Evolutionary conservation across 2,888 invertebrate species (phyloP).

Genomic region (Leucophora obtusa): DNA sequence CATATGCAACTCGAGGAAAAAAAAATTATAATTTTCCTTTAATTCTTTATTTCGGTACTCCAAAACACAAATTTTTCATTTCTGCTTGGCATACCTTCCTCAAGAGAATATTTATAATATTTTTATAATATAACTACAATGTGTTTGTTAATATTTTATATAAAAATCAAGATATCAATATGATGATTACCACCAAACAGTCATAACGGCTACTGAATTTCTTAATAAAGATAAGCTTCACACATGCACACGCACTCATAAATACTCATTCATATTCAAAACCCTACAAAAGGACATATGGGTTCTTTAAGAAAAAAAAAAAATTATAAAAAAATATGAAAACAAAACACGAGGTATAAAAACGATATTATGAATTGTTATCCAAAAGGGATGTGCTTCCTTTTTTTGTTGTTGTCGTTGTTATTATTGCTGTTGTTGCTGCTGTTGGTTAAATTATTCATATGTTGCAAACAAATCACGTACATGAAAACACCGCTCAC

Average conservation of each 20-base stretch:
- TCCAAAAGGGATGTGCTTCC: slow-evolving; percentile 58
- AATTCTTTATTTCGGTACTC: too few species aligned
- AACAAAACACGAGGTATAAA: slow-evolving; percentile 6
- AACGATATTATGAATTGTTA: slow-evolving; percentile 40
- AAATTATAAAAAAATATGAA: slow-evolving; percentile 1
- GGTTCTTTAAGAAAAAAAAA: slow-evolving; percentile 13
- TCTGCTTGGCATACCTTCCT: too few species aligned
- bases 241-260: neutral
- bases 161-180: slow-evolving; percentile 63
- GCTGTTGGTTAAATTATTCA: neutral
- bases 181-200: slow-evolving; percentile 60
- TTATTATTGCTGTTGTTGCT: slow-evolving; percentile 12
- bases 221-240: slow-evolving; percentile 74
- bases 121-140: neutral
- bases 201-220: slow-evolving; percentile 72
- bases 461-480: slow-evolving; percentile 62
- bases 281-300: slow-evolving; percentile 54
- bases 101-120: neutral
- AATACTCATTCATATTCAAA: slow-evolving; percentile 16
- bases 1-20: too few species aligned
- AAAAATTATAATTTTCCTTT: too few species aligned
- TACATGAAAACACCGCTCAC: slow-evolving; percentile 63
- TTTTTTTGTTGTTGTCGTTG: slow-evolving; percentile 37
- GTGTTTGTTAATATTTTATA: neutral
- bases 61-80: too few species aligned